Evolutionary conservation across 2,888 invertebrate genomes (phyloP), one percentile per base, ranked within the genome.

Genomic region (Deroplatys truncata): DNA sequence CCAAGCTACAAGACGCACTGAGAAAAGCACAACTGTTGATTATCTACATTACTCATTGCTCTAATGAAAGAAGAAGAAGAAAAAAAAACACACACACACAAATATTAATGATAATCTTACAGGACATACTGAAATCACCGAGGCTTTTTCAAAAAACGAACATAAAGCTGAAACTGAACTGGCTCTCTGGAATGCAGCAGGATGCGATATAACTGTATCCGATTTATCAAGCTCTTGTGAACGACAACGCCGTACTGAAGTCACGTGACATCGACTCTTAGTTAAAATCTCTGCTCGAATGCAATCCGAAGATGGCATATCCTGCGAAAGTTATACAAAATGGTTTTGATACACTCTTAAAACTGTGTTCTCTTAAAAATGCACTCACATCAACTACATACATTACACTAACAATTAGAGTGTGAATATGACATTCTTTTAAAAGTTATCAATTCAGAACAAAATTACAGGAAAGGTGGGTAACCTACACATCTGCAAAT

Each of bases 261-360:
- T 28, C 88, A 43, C n/a, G 28, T 85, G 88, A 85, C 72, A 84
- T 84, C 82, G 88, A 85, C 85, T 88, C n/a, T 31, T 82, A 49
- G 84, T n/a, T 28, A 88, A 72, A 72, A 85, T 84, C 85, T 84
- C 85, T 82, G 31, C 85, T 31, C 88, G 88, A 31, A 88, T 85
- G 43, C 72, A 72, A 56, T 56, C 49, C 31, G 88, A 87, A 83
- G 88, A 88, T 85, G 88, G 85, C 85, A 88, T 88, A 31, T 88
- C 88, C 88, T 88, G 88, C 31, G 85, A 84, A 83, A 25, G n/a
- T 25, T 43, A 87, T 72, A 72, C 56, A 72, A 72, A 72, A 72
- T 72, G 56, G 20, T 20, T 20, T 72, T 25, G 3, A 25, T 20
- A 13, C 7, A 56, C 15, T 20, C 56, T 20, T 72, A 20, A 15